Percentiles rank a stretch among this genome's conserved stretches.
These are phyloP conservation scores for Troilus luridus DNA, from an alignment of 2,888 invertebrate species.

Conservation along the genomic window DNA sequence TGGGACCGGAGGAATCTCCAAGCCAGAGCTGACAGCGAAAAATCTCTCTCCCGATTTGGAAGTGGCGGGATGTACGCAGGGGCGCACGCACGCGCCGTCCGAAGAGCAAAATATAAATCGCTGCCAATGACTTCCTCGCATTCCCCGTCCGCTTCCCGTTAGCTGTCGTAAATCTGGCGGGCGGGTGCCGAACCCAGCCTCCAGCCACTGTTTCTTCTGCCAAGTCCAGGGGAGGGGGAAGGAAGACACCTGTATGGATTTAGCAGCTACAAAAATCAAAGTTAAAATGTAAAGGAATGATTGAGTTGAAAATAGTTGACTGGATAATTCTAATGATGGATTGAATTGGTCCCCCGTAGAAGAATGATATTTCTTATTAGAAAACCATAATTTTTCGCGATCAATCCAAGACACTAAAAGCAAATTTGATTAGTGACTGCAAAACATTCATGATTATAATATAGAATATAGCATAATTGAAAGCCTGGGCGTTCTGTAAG, in stretches of 20 bases:
- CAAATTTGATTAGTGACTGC: neutral
- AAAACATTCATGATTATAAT: too few relatives aligned
- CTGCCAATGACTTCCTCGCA: constrained; percentile 48
- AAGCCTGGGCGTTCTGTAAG: too few relatives aligned
- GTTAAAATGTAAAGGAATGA: neutral
- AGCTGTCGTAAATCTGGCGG: constrained; percentile 38
- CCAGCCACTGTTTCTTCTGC: constrained; percentile 18
- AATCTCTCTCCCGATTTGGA: constrained; percentile 28
- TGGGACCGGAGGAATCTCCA: neutral
- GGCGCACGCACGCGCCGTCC: constrained; percentile 27
- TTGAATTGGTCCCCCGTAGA: neutral
- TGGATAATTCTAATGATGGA: too few relatives aligned
- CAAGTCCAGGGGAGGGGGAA: neutral
- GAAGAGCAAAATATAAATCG: constrained; percentile 13
- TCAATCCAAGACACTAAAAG: neutral
- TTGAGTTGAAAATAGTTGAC: too few relatives aligned
- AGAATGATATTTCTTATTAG: neutral
- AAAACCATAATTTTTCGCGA: neutral
- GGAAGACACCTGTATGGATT: neutral
- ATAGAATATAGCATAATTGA: too few relatives aligned
- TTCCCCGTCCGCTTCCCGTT: constrained; percentile 45
- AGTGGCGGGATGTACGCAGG: constrained; percentile 10
- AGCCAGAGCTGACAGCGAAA: neutral
- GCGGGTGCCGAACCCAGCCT: constrained; percentile 21
- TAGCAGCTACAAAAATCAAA: neutral